Evolutionary conservation across 2,888 invertebrate genomes (phyloP), one percentile per base, ranked within the genome.

Genomic region (Sepiola atlantica): DNA sequence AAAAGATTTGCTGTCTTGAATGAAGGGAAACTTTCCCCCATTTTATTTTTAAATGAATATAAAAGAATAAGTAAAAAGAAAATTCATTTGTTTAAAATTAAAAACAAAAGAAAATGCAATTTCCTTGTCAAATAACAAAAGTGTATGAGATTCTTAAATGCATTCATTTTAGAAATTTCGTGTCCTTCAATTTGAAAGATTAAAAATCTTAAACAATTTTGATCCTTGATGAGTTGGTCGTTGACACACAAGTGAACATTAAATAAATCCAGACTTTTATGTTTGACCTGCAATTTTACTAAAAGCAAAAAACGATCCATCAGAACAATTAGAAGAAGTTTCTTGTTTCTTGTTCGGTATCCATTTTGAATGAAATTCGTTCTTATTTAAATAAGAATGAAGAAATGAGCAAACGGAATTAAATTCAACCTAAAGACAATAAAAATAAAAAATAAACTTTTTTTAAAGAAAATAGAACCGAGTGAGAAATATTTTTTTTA

Each of bases 101-200:
- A 77, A 77, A 61, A 21, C 1, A 61, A 20, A 61, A 1, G 21
- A 61, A 21, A 61, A 21, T 21, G 45, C 45, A 45, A 45, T 2
- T 45, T 45, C 8, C 45, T 45, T 45, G 45, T 45, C 45, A 24
- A 21, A 12, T 0, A 14, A 28, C 1, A 61, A 61, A 4, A 77
- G n/a, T 77, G 77, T n/a, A n/a, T n/a, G 8, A 77, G 77, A 77
- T 77, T 77, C 28, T 77, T 77, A 77, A 77, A 77, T 21, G 24
- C 77, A 77, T 28, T 77, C 28, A 77, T 61, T 61, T 20, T 28
- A 77, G 28, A 28, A 77, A 77, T 77, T 77, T 77, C 28, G n/a
- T 77, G 77, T n/a, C 77, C 77, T 77, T 77, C 77, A 77, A 77
- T 77, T 16, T 77, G 77, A 77, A n/a, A 77, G 77, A 77, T 77